phyloP scores from a whole-genome alignment of 2,113 vertebrate genomes.

The Maccullochella peelii region DNA sequence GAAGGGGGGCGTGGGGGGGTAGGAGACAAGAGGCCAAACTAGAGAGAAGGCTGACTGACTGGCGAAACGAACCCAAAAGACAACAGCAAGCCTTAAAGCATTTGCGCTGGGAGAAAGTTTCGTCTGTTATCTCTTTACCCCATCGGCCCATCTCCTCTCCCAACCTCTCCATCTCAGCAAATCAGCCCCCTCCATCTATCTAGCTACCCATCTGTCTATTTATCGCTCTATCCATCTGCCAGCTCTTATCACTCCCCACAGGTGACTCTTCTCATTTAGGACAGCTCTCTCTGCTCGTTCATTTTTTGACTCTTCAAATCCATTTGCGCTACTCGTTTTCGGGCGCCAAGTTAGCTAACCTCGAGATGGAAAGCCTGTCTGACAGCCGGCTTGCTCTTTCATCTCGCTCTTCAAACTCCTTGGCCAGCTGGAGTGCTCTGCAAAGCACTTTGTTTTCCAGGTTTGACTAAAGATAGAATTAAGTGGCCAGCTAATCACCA shows the following conservation, averaged over 20 bases:
- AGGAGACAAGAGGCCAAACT: conserved; percentile 44
- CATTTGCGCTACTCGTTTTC: conserved; percentile 47
- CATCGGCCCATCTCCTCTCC: conserved; percentile 72
- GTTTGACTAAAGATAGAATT: conserved; percentile 47
- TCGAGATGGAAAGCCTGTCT: background rate
- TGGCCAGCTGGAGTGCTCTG: conserved; percentile 26
- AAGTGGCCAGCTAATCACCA: conserved; percentile 58
- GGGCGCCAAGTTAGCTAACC: conserved; percentile 45
- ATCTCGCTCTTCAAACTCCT: conserved; percentile 52
- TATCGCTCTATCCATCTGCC: conserved; percentile 79
- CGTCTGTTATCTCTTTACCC: conserved; percentile 59
- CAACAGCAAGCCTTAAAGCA: conserved; percentile 52
- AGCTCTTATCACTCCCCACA: conserved; percentile 75
- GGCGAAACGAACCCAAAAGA: conserved; percentile 43
- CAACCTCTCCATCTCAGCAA: conserved; percentile 62
- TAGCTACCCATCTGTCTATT: conserved; percentile 82
- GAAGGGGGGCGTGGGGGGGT: background rate
- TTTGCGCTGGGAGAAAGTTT: conserved; percentile 54
- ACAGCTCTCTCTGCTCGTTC: conserved; percentile 29
- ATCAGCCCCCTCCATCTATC: conserved; percentile 74
- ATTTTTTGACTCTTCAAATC: conserved; percentile 53
- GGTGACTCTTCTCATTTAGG: conserved; percentile 73
- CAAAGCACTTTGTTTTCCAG: conserved; percentile 49
- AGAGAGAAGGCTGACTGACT: conserved; percentile 33
- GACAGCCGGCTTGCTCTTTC: conserved; percentile 51